Base-by-base conservation (phyloP, 1,140 invertebrate genomes). In the Limonius californicus region DNA sequence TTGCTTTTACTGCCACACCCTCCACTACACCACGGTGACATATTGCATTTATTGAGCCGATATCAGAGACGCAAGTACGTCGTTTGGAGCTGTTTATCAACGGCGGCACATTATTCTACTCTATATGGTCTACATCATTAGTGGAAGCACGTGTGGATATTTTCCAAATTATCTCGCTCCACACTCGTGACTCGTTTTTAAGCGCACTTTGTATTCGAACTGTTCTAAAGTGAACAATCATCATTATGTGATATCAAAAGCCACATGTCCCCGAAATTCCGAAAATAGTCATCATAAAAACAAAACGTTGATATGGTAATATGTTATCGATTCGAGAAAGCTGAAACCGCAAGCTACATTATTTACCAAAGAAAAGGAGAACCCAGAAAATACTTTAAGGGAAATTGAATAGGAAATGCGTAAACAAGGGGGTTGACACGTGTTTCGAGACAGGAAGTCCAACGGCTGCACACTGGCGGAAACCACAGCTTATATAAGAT, bases 401-500 rank as follows among this genome's bases (percentile, higher is more conserved):
- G 20, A 50, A 50, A 50, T 50, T 50, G 45, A 50, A 50, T 50
- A 50, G 45, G 45, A 50, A 50, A 50, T 50, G 16, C 16, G 45
- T 50, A 50, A 50, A 50, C 45, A 50, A 50, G 45, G 14, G 45
- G 45, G 45, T 18, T 50, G 45, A 50, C 45, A 50, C 45, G 20
- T 50, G 45, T 50, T 18, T 19, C 45, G 14, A 50, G 16, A 19
- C 45, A 50, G 45, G 45, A 50, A 50, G 45, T 50, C 45, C 45
- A 50, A 50, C 45, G 45, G 45, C 15, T 50, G 45, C 45, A 7
- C n/a, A 18, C 45, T 50, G 20, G 7, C 16, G 45, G 45, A 50
- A 50, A 50, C 45, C 45, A n/a, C 45, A 21, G 45, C 45, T 50
- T 50, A 50, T 50, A 50, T 50, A 19, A 50, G 45, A 50, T 50